A percentile compares a stretch with the other conserved stretches of the same genome.
Conservation (phyloP, 2,888 invertebrate species). For the Lymantria monacha region DNA sequence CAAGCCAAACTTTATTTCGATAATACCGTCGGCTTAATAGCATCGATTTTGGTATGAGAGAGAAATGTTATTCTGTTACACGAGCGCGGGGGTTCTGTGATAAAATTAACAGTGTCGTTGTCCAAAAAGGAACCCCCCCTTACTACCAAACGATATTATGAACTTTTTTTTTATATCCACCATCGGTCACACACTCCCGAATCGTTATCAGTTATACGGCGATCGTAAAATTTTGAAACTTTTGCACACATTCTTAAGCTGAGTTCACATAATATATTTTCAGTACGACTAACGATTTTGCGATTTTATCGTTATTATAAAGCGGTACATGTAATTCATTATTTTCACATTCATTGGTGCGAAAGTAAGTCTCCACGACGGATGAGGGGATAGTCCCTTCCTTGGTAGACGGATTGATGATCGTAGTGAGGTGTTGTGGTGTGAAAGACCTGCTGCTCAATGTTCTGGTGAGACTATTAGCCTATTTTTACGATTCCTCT, state of each 20-base stretch:
- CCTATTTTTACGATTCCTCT: too few species aligned
- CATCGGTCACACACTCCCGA: background rate
- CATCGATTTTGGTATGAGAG: background rate
- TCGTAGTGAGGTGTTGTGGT: too few species aligned
- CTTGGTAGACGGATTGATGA: too few species aligned
- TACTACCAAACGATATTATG: background rate
- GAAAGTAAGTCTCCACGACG: too few species aligned
- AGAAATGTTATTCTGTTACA: background rate
- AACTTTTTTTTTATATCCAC: background rate
- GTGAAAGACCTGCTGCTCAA: too few species aligned
- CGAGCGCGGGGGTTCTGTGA: background rate
- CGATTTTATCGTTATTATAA: too few species aligned
- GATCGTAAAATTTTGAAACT: background rate
- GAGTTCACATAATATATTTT: too few species aligned
- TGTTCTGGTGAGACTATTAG: too few species aligned
- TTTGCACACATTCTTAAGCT: background rate
- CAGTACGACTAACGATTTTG: too few species aligned
- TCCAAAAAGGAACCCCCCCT: constrained; percentile 6
- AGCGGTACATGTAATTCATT: too few species aligned
- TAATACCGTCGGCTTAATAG: background rate
- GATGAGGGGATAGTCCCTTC: too few species aligned
- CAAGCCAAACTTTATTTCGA: background rate
- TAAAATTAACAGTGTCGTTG: background rate
- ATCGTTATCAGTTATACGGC: background rate
- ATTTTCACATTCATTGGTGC: too few species aligned